Percentiles rank a stretch among this genome's conserved stretches.
Conservation (phyloP, 2,888 invertebrate species). For the Lobophora halterata region DNA sequence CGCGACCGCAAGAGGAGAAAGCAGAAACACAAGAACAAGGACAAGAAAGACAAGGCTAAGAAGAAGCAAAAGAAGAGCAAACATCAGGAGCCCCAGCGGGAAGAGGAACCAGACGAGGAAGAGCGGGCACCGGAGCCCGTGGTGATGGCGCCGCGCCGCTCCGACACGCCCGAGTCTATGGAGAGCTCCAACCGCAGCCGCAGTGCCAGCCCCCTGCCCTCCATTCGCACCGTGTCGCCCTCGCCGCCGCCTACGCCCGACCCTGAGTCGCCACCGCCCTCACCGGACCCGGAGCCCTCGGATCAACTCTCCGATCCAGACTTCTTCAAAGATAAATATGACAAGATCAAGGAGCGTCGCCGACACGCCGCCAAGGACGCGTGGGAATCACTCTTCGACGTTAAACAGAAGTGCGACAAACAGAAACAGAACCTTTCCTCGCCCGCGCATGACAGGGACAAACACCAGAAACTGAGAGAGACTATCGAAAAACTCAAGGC, state of each 20-base stretch:
- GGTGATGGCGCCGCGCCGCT: slow-evolving; percentile 39
- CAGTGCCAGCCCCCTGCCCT: slow-evolving; percentile 71
- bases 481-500: slow-evolving; percentile 84
- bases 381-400: slow-evolving; percentile 70
- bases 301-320: slow-evolving; percentile 58
- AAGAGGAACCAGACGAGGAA: neutral
- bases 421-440: slow-evolving; percentile 57
- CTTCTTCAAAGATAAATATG: slow-evolving; percentile 81
- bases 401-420: slow-evolving; percentile 67
- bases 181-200: slow-evolving; percentile 69
- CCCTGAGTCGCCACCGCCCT: slow-evolving; percentile 40
- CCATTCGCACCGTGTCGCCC: slow-evolving; percentile 54
- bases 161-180: slow-evolving; percentile 55
- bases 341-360: slow-evolving; percentile 82
- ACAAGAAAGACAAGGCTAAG: slow-evolving; percentile 73
- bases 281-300: slow-evolving; percentile 32
- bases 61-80: slow-evolving; percentile 72
- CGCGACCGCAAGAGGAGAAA: slow-evolving; percentile 64
- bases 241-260: slow-evolving; percentile 61
- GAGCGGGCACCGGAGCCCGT: slow-evolving; percentile 1
- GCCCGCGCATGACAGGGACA: slow-evolving; percentile 71
- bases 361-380: slow-evolving; percentile 74
- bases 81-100: slow-evolving; percentile 48
- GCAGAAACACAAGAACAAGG: slow-evolving; percentile 60
- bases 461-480: slow-evolving; percentile 74